Percentiles rank a stretch among this genome's conserved stretches.
These are phyloP conservation scores for Platycheirus albimanus DNA, from an alignment of 2,888 invertebrate genomes.

Conservation along the genomic window DNA sequence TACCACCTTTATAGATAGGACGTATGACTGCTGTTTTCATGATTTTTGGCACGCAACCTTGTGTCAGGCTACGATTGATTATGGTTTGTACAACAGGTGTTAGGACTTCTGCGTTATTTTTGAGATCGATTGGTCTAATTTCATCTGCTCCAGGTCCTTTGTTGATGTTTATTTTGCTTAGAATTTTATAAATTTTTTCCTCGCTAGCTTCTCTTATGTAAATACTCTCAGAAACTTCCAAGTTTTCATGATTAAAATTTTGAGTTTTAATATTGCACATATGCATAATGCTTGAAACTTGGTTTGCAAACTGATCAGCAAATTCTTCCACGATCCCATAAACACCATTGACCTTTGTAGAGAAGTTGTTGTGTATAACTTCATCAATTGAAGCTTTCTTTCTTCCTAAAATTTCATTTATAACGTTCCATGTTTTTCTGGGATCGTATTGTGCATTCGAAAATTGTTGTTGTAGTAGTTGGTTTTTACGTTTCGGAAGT, in stretches of 20 bases:
- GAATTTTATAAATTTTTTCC: conserved; percentile 15
- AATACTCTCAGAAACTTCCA: conserved; percentile 10
- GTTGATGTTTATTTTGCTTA: conserved; percentile 12
- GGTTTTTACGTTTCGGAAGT: conserved; percentile 17
- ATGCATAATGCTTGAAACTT: background rate
- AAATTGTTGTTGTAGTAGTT: conserved; percentile 9
- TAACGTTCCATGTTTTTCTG: conserved; percentile 18
- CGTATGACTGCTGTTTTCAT: no score
- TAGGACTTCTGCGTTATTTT: conserved; percentile 5
- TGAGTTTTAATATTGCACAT: no score
- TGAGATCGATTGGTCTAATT: conserved; percentile 31
- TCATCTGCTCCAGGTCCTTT: conserved; percentile 41
- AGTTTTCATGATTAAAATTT: conserved; percentile 5
- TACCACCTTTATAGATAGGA: no score
- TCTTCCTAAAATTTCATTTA: conserved; percentile 21
- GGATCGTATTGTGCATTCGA: background rate
- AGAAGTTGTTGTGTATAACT: conserved; percentile 3
- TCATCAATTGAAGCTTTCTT: conserved; percentile 17
- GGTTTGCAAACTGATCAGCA: conserved; percentile 9
- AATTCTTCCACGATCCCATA: background rate
- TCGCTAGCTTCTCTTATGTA: conserved; percentile 31
- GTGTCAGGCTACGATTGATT: background rate
- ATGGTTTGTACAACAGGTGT: background rate
- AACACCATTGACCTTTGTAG: background rate
- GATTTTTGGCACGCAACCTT: background rate